Base-by-base conservation (phyloP, 2,888 invertebrate species). In the Volucella bombylans region DNA sequence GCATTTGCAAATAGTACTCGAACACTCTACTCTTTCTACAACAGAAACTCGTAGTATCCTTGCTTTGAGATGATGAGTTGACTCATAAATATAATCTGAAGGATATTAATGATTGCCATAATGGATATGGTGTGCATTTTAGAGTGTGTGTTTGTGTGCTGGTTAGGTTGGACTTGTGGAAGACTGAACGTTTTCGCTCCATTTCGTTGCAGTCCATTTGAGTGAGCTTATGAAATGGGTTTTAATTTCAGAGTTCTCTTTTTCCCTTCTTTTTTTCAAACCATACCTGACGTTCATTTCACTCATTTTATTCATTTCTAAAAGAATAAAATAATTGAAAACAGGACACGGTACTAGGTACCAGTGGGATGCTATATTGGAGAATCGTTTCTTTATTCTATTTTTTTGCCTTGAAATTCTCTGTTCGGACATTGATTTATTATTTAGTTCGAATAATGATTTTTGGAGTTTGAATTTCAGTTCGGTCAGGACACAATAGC, bases 1-100 rank as follows among this genome's bases (percentile, higher is more conserved):
- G 73, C 78, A 82, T 78, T n/a, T 68, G 62, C 67, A 72, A 77
- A 67, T 71, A 45, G 9, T 31, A n/a, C 15, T 52, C 55, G 69
- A 55, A 31, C 31, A 31, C 31, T 31, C 31, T 31, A 31, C 6
- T 31, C 31, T 31, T 31, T 6, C 31, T 31, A 31, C 31, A 31
- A 31, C 6, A 6, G 6, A 31, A 31, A 31, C 31, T 31, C 31
- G 31, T 31, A 31, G 65, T 54, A 72, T 65, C 57, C 71, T 38
- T 31, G n/a, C 31, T 1, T 6, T 49, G 59, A 61, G 57, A 73
- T 67, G 55, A 77, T 77, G 77, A 61, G 67, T 73, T 78, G 57
- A 52, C 79, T 83, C 83, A 83, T 83, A 83, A 83, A 83, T 83
- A 83, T 72, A 71, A 71, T 83, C 74, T 83, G 83, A 83, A 83